Evolutionary conservation across 1,140 invertebrate genomes (phyloP).

Genomic region (Sitobion miscanthi): DNA sequence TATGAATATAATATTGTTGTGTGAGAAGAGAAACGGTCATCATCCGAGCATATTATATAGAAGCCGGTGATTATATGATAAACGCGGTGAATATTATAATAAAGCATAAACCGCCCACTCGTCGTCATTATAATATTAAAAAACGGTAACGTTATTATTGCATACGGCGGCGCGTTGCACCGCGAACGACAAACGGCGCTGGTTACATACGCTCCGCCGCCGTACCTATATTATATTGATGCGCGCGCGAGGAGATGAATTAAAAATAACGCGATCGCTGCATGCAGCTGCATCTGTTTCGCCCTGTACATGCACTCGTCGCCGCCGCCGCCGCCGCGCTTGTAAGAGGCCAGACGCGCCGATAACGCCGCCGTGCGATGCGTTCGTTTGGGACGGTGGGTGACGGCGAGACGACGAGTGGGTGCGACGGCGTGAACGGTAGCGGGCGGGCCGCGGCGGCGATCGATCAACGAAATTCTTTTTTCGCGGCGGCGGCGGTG

Average conservation of each 20-base stretch:
- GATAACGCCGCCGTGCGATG: neutral
- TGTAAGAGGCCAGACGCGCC: slow-evolving; percentile 35
- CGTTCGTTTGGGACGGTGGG: neutral
- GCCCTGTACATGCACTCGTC: slow-evolving; percentile 16
- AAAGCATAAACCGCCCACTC: neutral
- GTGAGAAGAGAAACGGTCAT: too few relatives aligned
- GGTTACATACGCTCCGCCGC: too few relatives aligned
- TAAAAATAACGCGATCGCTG: neutral
- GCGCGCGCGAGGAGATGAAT: neutral
- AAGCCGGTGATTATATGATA: too few relatives aligned
- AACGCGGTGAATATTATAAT: neutral
- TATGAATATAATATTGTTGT: too few relatives aligned
- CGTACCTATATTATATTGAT: neutral
- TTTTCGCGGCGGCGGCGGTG: slow-evolving; percentile 40
- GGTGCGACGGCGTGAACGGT: neutral
- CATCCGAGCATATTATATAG: too few relatives aligned
- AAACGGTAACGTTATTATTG: neutral
- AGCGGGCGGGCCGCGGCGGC: slow-evolving; percentile 28
- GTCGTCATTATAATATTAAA: neutral
- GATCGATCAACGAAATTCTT: slow-evolving; percentile 57
- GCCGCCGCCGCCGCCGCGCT: neutral
- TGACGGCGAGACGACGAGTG: neutral
- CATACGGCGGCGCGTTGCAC: neutral
- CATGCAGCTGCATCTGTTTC: neutral
- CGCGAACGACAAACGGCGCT: too few relatives aligned